Evolutionary conservation across 2,113 vertebrate species (phyloP), one percentile per base, ranked within the genome.

Genomic region (Anoura caudifer): DNA sequence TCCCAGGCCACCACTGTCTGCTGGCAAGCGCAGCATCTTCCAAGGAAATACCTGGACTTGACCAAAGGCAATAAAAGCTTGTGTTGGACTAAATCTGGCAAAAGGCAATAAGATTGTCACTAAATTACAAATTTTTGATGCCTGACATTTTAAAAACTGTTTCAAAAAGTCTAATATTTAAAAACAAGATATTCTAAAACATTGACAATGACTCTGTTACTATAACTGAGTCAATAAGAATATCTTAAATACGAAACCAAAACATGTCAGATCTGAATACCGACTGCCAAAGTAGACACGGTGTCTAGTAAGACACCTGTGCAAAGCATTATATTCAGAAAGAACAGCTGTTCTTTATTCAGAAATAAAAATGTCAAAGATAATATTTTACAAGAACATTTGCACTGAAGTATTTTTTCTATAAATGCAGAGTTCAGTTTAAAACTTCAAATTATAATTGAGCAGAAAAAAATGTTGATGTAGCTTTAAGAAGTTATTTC

Each of bases 401-500:
- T 61, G 28, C 19, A 89, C 2, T 94, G 5, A 50, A 75, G 47
- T 50, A 77, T 67, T 91, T 95, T 95, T 77, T 91, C 82, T 76
- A 59, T 77, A 93, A 90, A 90, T 38, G n/a, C 52, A 79, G 26
- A 82, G 14, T 10, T 59, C 81, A 63, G 38, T 77, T 93, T 91
- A 20, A 52, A 50, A 59, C 76, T 91, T 93, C 86, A 90, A 89
- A 73, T 85, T 14, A 67, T n/a, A 87, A 87, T 0, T 41, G 50
- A 95, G 45, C 19, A 88, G 43, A 56, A 88, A 85, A 50, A 61
- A 43, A 59, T 33, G 77, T 14, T 38, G 20, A 84, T 85, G 26
- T 45, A 86, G 59, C 31, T 97, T 96, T 92, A 75, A 87, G 33
- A 95, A 81, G 56, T 81, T 81, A 89, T 38, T 61, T 95, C 63